Evolutionary conservation across 2,888 invertebrate genomes (phyloP).

Genomic region (Timema cristinae): DNA sequence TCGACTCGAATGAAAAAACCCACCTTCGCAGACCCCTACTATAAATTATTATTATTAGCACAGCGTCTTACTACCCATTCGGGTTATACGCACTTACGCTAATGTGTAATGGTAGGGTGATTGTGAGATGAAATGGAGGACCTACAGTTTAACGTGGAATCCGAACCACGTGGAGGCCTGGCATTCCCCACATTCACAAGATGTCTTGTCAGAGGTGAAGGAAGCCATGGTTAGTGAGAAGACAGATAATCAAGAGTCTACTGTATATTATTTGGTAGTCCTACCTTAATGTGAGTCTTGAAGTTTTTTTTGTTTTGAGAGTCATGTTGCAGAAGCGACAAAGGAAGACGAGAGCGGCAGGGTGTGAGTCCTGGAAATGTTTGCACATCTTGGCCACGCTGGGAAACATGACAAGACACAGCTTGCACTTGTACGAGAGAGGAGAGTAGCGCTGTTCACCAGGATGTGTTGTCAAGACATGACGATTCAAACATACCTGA

Average conservation of each 20-base stretch:
- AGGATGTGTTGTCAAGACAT: constrained; percentile 25
- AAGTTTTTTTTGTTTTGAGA: constrained; percentile 34
- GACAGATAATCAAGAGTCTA: background rate
- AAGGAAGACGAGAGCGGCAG: constrained; percentile 31
- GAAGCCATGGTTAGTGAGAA: background rate
- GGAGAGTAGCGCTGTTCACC: constrained; percentile 21
- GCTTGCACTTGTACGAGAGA: constrained; percentile 31
- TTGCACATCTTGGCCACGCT: constrained; percentile 26
- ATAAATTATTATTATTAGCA: no score
- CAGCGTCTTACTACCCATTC: no score
- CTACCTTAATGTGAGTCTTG: constrained; percentile 33
- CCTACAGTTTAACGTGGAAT: no score
- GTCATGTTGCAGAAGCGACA: constrained; percentile 31
- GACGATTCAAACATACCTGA: constrained; percentile 30
- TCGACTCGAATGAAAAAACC: no score
- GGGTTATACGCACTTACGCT: no score
- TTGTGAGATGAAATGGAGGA: no score
- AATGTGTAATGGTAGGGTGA: no score
- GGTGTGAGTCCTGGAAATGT: constrained; percentile 31
- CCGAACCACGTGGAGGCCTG: no score
- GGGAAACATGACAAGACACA: constrained; percentile 31
- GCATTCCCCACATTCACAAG: no score
- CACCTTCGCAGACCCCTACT: no score
- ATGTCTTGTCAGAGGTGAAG: no score
- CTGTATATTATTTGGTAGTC: no score